Evolutionary conservation across 2,888 invertebrate genomes (phyloP).

Genomic region (Hypomecis punctinalis): DNA sequence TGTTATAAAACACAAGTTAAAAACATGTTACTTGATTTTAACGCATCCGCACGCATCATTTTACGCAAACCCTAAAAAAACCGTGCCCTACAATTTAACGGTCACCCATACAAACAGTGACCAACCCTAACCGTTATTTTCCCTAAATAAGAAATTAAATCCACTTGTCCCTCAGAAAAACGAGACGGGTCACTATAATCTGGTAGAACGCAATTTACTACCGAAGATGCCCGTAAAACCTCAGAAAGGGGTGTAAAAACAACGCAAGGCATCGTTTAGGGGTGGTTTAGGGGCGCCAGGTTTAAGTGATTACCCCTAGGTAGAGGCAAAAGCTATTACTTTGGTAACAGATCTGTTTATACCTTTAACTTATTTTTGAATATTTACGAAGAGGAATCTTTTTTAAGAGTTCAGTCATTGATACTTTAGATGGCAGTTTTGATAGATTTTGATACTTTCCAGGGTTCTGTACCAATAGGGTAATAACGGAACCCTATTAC

Average conservation of each 20-base stretch:
- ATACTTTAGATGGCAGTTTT: conserved; percentile 2
- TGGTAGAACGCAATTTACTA: conserved; percentile 46
- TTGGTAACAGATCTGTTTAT: conserved; percentile 29
- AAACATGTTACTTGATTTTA: too few species aligned
- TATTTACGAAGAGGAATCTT: conserved; percentile 18
- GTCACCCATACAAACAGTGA: not conserved
- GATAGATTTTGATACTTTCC: not conserved
- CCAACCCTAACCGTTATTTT: not conserved
- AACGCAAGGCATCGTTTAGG: conserved; percentile 39
- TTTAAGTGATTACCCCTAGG: conserved; percentile 41
- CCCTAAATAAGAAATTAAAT: not conserved
- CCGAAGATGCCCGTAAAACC: conserved; percentile 48
- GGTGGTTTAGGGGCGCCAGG: conserved; percentile 37
- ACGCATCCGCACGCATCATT: too few species aligned
- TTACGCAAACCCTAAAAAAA: too few species aligned
- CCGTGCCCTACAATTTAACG: too few species aligned
- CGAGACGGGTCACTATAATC: conserved; percentile 27
- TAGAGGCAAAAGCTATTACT: conserved; percentile 29
- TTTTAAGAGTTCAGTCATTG: conserved; percentile 1
- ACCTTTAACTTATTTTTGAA: conserved; percentile 22
- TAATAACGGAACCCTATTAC: too few species aligned
- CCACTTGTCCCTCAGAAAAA: conserved; percentile 17
- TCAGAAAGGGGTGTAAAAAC: conserved; percentile 51
- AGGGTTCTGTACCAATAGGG: too few species aligned
- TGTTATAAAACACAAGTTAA: too few species aligned